A percentile compares a stretch with the other conserved stretches of the same genome.
Conservation (phyloP, 2,113 vertebrate genomes). For the Polypterus bichir region DNA sequence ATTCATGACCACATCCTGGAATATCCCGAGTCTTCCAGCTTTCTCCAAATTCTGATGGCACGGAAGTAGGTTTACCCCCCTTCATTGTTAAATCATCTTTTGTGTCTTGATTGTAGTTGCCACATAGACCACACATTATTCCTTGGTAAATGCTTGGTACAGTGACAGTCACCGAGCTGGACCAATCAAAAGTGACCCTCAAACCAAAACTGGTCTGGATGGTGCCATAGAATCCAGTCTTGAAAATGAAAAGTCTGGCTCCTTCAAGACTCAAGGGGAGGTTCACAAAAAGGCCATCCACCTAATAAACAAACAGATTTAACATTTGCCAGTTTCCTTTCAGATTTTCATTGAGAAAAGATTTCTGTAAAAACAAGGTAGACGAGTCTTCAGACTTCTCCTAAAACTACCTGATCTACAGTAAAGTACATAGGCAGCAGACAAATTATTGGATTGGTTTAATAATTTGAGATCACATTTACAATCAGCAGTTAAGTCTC, state of each 20-base stretch:
- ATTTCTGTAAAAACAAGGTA: too few relatives aligned
- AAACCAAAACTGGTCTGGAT: conserved; percentile 1
- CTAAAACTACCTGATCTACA: too few relatives aligned
- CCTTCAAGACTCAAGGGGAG: neutral
- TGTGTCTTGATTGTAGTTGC: conserved; percentile 5
- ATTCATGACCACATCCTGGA: neutral
- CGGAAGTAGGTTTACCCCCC: neutral
- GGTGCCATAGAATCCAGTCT: neutral
- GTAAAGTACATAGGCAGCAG: too few relatives aligned
- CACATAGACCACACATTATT: conserved; percentile 6
- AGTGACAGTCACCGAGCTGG: neutral
- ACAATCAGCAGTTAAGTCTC: too few relatives aligned
- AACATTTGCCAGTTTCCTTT: too few relatives aligned
- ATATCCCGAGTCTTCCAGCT: conserved; percentile 12
- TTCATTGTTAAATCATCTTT: neutral
- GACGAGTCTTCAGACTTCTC: too few relatives aligned
- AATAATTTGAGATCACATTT: too few relatives aligned
- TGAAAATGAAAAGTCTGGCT: conserved; percentile 18
- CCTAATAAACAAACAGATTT: neutral
- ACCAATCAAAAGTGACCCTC: neutral
- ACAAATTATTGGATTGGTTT: too few relatives aligned
- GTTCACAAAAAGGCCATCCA: conserved; percentile 8
- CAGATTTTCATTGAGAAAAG: too few relatives aligned
- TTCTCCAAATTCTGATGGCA: neutral
- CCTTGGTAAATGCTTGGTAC: neutral